A percentile compares a stretch with the other conserved stretches of the same genome.
phyloP scores from a whole-genome alignment of 2,797 vertebrate genomes.

The Lophotriccus pileatus region DNA sequence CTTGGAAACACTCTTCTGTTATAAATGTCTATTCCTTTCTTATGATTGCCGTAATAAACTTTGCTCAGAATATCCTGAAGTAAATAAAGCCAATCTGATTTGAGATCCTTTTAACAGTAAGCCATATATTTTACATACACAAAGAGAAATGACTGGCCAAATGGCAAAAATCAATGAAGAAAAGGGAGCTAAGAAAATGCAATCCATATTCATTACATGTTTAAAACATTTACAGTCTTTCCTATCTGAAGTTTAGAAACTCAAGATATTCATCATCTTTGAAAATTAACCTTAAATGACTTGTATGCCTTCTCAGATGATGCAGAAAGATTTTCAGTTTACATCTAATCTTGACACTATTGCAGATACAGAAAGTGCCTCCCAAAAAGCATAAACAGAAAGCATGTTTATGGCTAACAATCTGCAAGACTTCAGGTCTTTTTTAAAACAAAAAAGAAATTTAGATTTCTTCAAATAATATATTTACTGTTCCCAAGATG shows the following conservation, averaged over 20 bases:
- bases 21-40: background rate
- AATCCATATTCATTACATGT: conserved; percentile 38
- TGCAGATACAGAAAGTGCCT: background rate
- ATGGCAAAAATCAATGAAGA: conserved; percentile 37
- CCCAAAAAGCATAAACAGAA: background rate
- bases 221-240: conserved; percentile 18
- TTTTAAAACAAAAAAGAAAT: background rate
- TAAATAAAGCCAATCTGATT: conserved; percentile 28
- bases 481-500: background rate
- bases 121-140: conserved; percentile 1
- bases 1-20: background rate
- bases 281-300: background rate
- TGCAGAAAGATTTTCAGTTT: background rate
- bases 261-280: background rate
- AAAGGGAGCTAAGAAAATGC: conserved; percentile 24
- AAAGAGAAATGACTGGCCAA: conserved; percentile 4
- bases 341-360: background rate
- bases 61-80: background rate
- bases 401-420: background rate
- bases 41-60: background rate
- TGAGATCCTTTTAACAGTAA: conserved; percentile 11
- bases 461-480: background rate
- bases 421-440: background rate
- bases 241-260: background rate
- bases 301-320: background rate